Evolutionary conservation across 2,888 invertebrate species (phyloP).

Genomic region (Tortrix viridana): DNA sequence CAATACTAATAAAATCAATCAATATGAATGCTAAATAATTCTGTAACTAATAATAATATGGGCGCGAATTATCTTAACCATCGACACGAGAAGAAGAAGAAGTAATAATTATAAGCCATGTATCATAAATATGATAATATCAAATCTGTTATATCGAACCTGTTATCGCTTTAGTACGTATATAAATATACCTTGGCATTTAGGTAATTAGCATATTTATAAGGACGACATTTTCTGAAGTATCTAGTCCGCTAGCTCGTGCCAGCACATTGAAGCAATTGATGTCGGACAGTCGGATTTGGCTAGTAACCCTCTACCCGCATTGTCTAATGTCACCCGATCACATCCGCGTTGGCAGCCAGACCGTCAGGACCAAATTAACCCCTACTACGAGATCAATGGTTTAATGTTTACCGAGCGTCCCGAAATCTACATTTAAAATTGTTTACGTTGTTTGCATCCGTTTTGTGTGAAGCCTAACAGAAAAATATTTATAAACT

Average conservation of each 20-base stretch:
- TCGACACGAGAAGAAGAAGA: too few species aligned
- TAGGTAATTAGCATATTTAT: constrained; percentile 21
- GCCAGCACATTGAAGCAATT: constrained; percentile 23
- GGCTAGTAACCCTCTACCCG: constrained; percentile 58
- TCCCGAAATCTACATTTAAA: constrained; percentile 14
- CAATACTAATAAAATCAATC: background rate
- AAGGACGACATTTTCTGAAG: constrained; percentile 27
- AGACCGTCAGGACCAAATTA: constrained; percentile 28
- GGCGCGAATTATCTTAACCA: too few species aligned
- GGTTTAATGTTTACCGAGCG: constrained; percentile 14
- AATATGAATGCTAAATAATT: background rate
- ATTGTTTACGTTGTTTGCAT: constrained; percentile 8
- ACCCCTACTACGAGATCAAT: constrained; percentile 19
- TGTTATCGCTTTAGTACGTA: background rate
- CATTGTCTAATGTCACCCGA: constrained; percentile 61
- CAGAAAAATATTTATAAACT: background rate
- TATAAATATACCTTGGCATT: constrained; percentile 29
- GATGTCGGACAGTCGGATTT: constrained; percentile 47
- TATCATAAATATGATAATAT: background rate
- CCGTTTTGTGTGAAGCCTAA: constrained; percentile 11
- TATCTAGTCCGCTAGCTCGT: constrained; percentile 28
- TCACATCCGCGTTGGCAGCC: constrained; percentile 67
- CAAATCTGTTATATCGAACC: constrained; percentile 11
- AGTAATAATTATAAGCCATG: too few species aligned
- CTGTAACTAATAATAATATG: too few species aligned